Conservation (phyloP, 2,888 invertebrate genomes). For the Callyntrura guangdongensis region DNA sequence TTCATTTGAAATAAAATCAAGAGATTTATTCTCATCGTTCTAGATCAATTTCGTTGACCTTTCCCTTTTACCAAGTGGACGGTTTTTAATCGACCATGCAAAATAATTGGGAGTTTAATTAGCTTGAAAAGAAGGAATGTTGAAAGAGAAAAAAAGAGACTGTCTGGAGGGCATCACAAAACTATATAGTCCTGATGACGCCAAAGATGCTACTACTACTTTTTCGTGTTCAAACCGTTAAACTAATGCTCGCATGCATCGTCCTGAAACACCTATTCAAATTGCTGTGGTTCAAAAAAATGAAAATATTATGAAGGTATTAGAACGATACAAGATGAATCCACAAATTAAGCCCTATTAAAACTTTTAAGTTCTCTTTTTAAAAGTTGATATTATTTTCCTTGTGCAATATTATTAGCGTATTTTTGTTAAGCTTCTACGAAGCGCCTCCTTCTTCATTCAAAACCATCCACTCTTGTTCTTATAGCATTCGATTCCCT, state of each 20-base stretch:
- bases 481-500: no score
- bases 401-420: no score
- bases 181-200: not conserved
- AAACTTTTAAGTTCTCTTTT: no score
- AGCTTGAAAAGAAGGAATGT: not conserved
- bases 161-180: not conserved
- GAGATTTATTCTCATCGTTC: conserved; percentile 49
- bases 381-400: no score
- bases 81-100: conserved; percentile 55
- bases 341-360: conserved; percentile 13
- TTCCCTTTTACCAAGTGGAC: conserved; percentile 45
- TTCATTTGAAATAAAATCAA: conserved; percentile 38
- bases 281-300: not conserved
- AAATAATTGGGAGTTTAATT: conserved; percentile 47
- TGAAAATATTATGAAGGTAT: not conserved
- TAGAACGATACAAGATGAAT: not conserved
- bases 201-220: not conserved
- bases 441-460: not conserved
- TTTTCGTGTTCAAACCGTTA: not conserved
- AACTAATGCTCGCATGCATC: not conserved
- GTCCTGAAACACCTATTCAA: not conserved
- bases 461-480: not conserved
- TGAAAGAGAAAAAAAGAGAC: not conserved
- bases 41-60: conserved; percentile 70
- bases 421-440: not conserved